Conservation (phyloP, 2,888 invertebrate species). For the Philonicus albiceps region DNA sequence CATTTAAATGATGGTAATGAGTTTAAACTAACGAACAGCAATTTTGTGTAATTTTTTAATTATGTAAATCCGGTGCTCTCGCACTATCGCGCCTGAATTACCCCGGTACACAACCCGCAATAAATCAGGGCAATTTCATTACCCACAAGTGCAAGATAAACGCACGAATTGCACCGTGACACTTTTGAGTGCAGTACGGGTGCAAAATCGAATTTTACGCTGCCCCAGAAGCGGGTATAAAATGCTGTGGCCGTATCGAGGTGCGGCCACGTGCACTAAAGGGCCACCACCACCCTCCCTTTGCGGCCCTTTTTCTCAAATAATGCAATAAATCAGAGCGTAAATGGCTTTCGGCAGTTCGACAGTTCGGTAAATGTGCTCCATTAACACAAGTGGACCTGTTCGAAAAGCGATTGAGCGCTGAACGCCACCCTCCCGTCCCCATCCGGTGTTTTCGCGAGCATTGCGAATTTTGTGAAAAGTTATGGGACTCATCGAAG, state of each 20-base stretch:
- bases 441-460: not conserved
- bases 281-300: not conserved
- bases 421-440: not conserved
- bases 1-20: not conserved
- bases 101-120: not conserved
- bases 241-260: not conserved
- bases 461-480: not conserved
- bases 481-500: not conserved
- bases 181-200: not conserved
- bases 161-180: not conserved
- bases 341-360: not conserved
- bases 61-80: not conserved
- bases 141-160: not conserved
- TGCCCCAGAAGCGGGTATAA: not conserved
- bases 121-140: not conserved
- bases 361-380: not conserved
- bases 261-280: not conserved
- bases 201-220: not conserved
- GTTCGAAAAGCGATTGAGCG: not conserved
- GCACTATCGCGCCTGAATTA: not conserved
- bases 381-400: not conserved
- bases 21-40: not conserved
- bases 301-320: not conserved
- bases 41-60: not conserved
- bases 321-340: conserved; percentile 3